These are phyloP conservation scores for Octomys mimax DNA, from an alignment of 2,797 vertebrate genomes.

Conservation along the genomic window DNA sequence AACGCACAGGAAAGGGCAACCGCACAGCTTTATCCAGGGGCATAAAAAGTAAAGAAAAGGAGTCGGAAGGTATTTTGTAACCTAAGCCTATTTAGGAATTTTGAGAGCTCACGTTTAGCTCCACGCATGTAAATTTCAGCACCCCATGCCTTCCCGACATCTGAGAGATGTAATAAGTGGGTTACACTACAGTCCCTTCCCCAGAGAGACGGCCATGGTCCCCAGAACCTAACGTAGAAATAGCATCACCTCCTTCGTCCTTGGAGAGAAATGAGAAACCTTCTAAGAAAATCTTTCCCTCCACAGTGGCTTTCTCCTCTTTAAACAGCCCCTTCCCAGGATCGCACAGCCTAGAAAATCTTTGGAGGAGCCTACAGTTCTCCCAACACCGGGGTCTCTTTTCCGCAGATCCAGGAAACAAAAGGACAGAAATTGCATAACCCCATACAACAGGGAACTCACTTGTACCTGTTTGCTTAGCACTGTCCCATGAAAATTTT, in stretches of 20 bases:
- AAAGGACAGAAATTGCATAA: too few relatives aligned
- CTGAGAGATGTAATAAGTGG: not conserved
- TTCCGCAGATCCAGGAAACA: not conserved
- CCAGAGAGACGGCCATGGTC: not conserved
- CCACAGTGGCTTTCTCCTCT: not conserved
- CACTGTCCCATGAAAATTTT: not conserved
- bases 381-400: not conserved
- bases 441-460: too few relatives aligned
- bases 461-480: too few relatives aligned
- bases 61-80: not conserved
- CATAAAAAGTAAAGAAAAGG: not conserved
- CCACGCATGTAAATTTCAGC: not conserved
- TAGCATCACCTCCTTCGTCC: not conserved
- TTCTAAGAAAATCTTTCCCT: not conserved
- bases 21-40: not conserved
- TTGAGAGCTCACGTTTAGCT: not conserved
- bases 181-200: not conserved
- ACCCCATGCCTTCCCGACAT: not conserved
- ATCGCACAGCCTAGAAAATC: not conserved
- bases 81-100: slow-evolving; percentile 6
- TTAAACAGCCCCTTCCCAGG: not conserved
- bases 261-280: slow-evolving; percentile 20
- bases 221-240: slow-evolving; percentile 28
- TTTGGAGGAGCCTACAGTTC: not conserved
- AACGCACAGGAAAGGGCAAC: not conserved